phyloP scores from a whole-genome alignment of 2,888 invertebrate species.

The Labia minor region DNA sequence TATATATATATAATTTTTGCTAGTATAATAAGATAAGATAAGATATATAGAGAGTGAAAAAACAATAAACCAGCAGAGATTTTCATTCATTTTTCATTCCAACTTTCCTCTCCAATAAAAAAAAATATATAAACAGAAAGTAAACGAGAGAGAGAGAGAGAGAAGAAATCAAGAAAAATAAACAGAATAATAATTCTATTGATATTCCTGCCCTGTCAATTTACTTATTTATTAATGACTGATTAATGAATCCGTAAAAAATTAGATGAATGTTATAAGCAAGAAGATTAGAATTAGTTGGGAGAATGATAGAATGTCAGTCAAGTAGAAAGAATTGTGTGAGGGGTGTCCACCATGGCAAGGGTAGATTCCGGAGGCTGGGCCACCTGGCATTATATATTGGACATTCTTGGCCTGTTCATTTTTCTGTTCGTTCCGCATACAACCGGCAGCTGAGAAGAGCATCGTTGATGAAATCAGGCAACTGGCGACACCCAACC shows the following conservation, averaged over 20 bases:
- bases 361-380: slow-evolving; percentile 3
- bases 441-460: slow-evolving; percentile 67
- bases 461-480: slow-evolving; percentile 64
- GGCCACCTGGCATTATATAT: slow-evolving; percentile 76
- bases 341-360: background rate
- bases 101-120: too few relatives aligned
- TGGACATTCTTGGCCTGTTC: slow-evolving; percentile 69
- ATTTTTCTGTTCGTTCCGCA: slow-evolving; percentile 62
- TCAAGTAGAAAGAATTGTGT: background rate
- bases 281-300: background rate
- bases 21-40: too few relatives aligned
- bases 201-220: too few relatives aligned
- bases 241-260: slow-evolving; percentile 26
- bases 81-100: too few relatives aligned
- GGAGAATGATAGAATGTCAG: background rate
- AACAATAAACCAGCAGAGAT: too few relatives aligned
- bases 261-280: slow-evolving; percentile 22
- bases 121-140: too few relatives aligned
- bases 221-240: background rate
- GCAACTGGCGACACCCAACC: slow-evolving; percentile 68
- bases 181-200: too few relatives aligned
- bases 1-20: too few relatives aligned
- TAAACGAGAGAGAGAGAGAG: too few relatives aligned
- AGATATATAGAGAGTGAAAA: too few relatives aligned
- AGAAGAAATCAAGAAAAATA: too few relatives aligned